Evolutionary conservation across 1,140 invertebrate genomes (phyloP), one percentile per base, ranked within the genome.

Genomic region (Drosophila tropicalis): DNA sequence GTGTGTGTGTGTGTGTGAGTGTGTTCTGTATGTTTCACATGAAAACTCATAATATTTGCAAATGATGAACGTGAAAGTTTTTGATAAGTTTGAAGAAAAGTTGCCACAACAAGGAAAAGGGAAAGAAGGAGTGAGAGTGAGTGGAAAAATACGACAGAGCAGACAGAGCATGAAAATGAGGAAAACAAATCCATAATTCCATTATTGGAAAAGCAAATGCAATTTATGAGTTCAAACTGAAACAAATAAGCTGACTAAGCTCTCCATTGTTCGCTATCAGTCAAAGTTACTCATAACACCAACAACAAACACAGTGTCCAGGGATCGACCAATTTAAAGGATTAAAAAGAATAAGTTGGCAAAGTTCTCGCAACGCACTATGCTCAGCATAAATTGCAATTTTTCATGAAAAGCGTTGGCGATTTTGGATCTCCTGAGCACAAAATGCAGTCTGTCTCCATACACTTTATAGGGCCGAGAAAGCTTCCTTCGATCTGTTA

Each of bases 61-160:
- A 89, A 89, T 89, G 84, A 89, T 79, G 84, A 84, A 89, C 84
- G 84, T 89, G 84, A 71, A 89, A 89, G 84, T 89, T 89, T 89
- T 89, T 81, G 80, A 80, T 83, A 89, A 87, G 80, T 82, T 76
- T 72, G 22, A 12, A 29, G 39, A 0, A 29, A 29, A 44, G 19
- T 29, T 29, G 39, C 32, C 17, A 36, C 22, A 67, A 47, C 15
- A 17, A 47, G 17, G 3, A 9, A 47, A 47, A 47, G 40, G 40
- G 1, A 36, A 3, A 12, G 34, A 41, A 41, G 44, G 44, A 47
- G 15, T 10, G 17, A 47, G 44, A 10, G 44, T 1, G 7, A 47
- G 44, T 17, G 12, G 34, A 10, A 19, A 17, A 19, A 47, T 47
- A 19, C 10, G 44, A 47, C 44, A 3, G 12, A 19, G 15, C 44